phyloP scores from a whole-genome alignment of 2,888 invertebrate genomes.

The Xestia sexstrigata region DNA sequence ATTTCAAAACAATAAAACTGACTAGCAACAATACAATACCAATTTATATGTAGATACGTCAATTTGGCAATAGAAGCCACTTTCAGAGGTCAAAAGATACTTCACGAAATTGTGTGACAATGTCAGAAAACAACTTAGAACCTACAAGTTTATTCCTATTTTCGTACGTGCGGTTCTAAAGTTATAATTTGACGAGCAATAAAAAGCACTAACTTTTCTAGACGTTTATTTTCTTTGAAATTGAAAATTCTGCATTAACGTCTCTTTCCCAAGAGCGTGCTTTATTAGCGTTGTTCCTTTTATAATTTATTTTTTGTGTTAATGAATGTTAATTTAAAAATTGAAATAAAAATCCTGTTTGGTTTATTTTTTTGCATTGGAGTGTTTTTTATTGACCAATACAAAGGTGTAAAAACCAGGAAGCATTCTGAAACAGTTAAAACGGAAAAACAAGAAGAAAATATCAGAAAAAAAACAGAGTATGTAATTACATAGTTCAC shows the following conservation, averaged over 20 bases:
- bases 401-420: neutral
- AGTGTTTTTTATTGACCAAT: neutral
- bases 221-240: slow-evolving; percentile 19
- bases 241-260: slow-evolving; percentile 12
- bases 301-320: neutral
- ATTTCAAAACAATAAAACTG: neutral
- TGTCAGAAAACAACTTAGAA: neutral
- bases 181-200: slow-evolving; percentile 26
- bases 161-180: neutral
- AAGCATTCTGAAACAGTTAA: neutral
- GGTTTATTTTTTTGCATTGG: neutral
- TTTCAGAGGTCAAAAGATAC: neutral
- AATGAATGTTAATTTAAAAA: neutral
- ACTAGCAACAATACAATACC: neutral
- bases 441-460: neutral
- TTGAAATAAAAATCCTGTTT: neutral
- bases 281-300: neutral
- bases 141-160: slow-evolving; percentile 2
- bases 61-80: no score
- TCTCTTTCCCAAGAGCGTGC: neutral
- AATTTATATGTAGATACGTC: no score
- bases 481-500: neutral
- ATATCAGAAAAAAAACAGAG: no score
- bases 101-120: neutral
- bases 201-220: slow-evolving; percentile 9